Evolutionary conservation across 2,113 vertebrate species (phyloP).

Genomic region (Procavia capensis): DNA sequence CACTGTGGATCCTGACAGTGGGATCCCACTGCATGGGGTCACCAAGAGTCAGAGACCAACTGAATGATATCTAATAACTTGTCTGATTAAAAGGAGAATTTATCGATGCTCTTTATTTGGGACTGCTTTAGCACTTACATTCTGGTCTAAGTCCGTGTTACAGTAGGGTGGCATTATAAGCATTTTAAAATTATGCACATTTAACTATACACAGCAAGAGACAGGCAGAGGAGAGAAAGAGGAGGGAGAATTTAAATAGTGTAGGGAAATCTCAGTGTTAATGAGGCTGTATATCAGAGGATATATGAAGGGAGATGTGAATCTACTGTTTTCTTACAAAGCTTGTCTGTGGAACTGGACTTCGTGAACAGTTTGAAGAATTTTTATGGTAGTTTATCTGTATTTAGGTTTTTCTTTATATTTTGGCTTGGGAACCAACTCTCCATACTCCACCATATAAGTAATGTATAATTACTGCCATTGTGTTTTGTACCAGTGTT

Average conservation of each 20-base stretch:
- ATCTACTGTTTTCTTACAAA: background rate
- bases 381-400: slow-evolving; percentile 21
- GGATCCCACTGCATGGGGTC: background rate
- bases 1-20: too few relatives aligned
- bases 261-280: background rate
- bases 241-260: background rate
- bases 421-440: background rate
- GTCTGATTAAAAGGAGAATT: background rate
- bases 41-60: background rate
- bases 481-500: slow-evolving; percentile 15
- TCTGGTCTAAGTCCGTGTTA: background rate
- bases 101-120: slow-evolving; percentile 14
- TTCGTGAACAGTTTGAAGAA: slow-evolving; percentile 13
- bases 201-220: background rate
- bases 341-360: background rate
- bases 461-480: background rate
- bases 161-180: background rate
- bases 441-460: background rate
- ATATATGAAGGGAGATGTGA: background rate
- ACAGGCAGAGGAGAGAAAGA: background rate
- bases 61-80: background rate
- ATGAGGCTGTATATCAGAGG: background rate
- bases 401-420: background rate
- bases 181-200: background rate
- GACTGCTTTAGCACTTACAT: background rate